These are phyloP conservation scores for Daubentonia madagascariensis DNA, from an alignment of 2,113 vertebrate genomes.

Conservation along the genomic window DNA sequence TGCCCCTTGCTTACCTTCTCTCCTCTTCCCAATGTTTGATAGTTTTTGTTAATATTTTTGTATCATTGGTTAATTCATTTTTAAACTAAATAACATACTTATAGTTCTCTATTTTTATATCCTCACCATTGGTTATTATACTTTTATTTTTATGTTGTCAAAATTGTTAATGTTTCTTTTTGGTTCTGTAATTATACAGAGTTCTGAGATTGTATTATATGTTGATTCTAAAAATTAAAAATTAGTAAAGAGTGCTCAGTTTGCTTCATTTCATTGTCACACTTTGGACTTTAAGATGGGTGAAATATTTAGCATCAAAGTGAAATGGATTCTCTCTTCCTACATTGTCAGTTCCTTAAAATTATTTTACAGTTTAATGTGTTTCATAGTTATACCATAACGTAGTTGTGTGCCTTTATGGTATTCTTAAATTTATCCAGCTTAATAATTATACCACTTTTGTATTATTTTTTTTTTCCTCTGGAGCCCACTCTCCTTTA, in stretches of 20 bases:
- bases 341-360: neutral
- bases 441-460: neutral
- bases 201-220: slow-evolving; percentile 12
- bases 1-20: neutral
- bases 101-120: neutral
- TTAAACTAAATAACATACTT: neutral
- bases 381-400: neutral
- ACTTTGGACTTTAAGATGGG: neutral
- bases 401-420: neutral
- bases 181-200: neutral
- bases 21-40: neutral
- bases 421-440: neutral
- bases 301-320: neutral
- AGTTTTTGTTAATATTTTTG: neutral
- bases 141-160: neutral
- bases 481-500: neutral
- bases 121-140: neutral
- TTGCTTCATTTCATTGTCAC: neutral
- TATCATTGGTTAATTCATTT: slow-evolving; percentile 11
- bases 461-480: neutral
- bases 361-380: slow-evolving; percentile 7
- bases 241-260: neutral
- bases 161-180: slow-evolving; percentile 14
- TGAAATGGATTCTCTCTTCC: neutral
- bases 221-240: slow-evolving; percentile 2